A percentile compares a stretch with the other conserved stretches of the same genome.
Conservation (phyloP, 2,113 vertebrate genomes). For the Phalacrocorax pelagicus region DNA sequence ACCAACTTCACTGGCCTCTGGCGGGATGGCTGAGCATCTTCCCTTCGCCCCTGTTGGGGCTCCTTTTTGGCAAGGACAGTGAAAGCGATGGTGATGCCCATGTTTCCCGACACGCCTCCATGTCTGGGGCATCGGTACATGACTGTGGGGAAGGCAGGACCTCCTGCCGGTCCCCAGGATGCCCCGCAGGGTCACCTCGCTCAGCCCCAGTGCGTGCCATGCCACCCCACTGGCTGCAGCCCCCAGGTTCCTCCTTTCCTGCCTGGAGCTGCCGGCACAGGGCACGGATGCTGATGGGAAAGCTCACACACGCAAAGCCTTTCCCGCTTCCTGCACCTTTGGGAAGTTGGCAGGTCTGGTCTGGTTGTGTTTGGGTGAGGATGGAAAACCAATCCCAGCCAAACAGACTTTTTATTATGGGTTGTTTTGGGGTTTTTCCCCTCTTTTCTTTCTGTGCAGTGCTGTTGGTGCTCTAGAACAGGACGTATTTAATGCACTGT, state of each 20-base stretch:
- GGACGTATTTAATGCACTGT: neutral
- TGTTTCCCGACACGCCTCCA: fast-evolving
- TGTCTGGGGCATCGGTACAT: neutral
- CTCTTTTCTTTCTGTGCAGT: neutral
- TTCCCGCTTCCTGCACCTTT: neutral
- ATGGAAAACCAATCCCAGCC: neutral
- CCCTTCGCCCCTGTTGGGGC: fast-evolving
- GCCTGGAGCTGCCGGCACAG: fast-evolving
- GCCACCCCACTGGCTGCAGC: neutral
- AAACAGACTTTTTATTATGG: neutral
- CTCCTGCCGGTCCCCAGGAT: neutral
- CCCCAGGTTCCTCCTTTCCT: neutral
- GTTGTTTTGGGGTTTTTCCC: neutral
- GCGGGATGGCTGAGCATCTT: neutral
- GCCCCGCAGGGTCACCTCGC: fast-evolving
- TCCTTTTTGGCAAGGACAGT: neutral
- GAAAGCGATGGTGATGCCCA: fast-evolving
- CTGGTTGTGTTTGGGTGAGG: neutral
- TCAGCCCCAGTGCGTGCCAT: fast-evolving
- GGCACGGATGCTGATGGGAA: fast-evolving
- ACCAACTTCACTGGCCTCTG: neutral
- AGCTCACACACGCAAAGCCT: fast-evolving
- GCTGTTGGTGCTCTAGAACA: neutral
- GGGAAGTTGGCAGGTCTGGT: neutral
- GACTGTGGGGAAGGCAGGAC: neutral